A percentile compares a stretch with the other conserved stretches of the same genome.
These are phyloP conservation scores for Tetrapedia diversipes DNA, from an alignment of 2,888 invertebrate genomes.

Conservation along the genomic window DNA sequence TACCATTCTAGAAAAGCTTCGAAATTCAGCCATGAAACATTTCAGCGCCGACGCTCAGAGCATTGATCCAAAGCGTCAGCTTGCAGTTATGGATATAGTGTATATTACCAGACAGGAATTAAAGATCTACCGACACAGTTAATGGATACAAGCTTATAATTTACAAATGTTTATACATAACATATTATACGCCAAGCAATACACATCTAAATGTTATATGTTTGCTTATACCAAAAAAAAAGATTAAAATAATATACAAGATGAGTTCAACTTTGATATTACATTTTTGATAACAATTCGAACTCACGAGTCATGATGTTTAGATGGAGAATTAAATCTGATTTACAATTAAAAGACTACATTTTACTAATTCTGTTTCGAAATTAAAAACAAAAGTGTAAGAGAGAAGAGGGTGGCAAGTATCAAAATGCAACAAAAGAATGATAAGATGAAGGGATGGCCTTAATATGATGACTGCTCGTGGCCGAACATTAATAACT, in stretches of 20 bases:
- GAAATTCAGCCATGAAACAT: constrained; percentile 58
- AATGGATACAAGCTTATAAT: constrained; percentile 35
- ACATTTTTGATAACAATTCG: neutral
- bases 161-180: no score
- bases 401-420: neutral
- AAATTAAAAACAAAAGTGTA: neutral
- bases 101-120: constrained; percentile 66
- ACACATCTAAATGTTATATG: no score
- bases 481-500: constrained; percentile 71
- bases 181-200: neutral
- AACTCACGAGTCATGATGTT: no score
- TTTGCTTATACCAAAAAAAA: neutral
- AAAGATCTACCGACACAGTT: constrained; percentile 50
- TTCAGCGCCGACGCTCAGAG: constrained; percentile 76
- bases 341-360: no score
- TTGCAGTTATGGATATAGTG: constrained; percentile 80
- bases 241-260: neutral
- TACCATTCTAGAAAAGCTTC: constrained; percentile 44
- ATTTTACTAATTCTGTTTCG: no score
- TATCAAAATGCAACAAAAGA: neutral
- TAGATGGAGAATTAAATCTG: no score
- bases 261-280: neutral
- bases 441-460: constrained; percentile 15
- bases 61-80: constrained; percentile 82
- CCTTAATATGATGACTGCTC: constrained; percentile 26